A percentile compares a stretch with the other conserved stretches of the same genome.
These are phyloP conservation scores for Barypeithes pellucidus DNA, from an alignment of 2,888 invertebrate genomes.

Conservation along the genomic window DNA sequence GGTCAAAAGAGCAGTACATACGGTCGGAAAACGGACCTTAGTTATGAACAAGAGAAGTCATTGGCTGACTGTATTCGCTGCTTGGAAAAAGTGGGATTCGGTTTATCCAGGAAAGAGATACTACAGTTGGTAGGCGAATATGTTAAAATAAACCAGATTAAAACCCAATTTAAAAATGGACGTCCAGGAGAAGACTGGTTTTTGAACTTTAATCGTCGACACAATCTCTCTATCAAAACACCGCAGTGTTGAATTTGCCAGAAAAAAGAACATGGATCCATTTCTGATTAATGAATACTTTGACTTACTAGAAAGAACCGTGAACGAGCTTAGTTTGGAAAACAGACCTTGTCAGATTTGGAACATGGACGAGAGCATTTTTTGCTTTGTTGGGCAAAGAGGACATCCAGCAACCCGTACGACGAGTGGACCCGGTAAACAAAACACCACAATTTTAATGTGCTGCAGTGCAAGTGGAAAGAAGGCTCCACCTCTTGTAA, in stretches of 20 bases:
- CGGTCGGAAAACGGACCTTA: too few species aligned
- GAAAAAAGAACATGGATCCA: slow-evolving; percentile 2
- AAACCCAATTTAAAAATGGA: slow-evolving; percentile 9
- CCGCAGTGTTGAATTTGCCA: neutral
- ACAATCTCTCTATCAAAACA: neutral
- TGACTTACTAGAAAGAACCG: neutral
- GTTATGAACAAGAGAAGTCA: too few species aligned
- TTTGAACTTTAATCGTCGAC: neutral
- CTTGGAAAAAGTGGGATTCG: neutral
- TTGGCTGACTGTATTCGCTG: too few species aligned
- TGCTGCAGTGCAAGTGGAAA: neutral
- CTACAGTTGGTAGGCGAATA: neutral
- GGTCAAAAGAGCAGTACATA: too few species aligned
- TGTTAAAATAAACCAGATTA: neutral
- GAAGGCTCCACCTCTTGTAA: neutral
- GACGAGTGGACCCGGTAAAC: neutral
- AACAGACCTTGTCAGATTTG: neutral
- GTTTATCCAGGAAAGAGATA: neutral
- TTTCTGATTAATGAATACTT: slow-evolving; percentile 4
- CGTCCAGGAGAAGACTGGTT: slow-evolving; percentile 4
- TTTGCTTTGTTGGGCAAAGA: neutral
- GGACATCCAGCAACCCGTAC: neutral
- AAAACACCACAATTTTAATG: neutral
- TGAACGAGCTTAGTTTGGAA: neutral
- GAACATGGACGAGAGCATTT: neutral